Evolutionary conservation across 2,888 invertebrate species (phyloP).

Genomic region (Drosophila atripex): DNA sequence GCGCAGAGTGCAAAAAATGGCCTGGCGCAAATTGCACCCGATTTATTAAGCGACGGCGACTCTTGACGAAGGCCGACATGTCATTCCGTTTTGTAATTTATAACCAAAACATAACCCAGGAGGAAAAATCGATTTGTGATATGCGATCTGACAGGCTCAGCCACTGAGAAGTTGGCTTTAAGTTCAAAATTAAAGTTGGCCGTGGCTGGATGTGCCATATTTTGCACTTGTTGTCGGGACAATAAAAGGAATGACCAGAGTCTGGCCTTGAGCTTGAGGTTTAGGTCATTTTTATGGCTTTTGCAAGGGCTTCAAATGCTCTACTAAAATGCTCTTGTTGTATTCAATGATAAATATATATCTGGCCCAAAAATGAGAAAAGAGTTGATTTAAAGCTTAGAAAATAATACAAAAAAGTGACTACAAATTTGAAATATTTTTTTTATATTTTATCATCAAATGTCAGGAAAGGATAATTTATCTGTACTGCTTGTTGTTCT

Average conservation of each 20-base stretch:
- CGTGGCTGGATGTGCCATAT: constrained; percentile 40
- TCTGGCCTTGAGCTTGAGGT: neutral
- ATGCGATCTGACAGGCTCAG: constrained; percentile 24
- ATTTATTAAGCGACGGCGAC: constrained; percentile 45
- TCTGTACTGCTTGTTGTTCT: constrained; percentile 5
- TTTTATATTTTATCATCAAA: neutral
- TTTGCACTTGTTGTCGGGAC: constrained; percentile 42
- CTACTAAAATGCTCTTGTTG: neutral
- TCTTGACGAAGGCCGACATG: constrained; percentile 54
- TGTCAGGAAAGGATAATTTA: neutral
- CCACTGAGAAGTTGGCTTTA: constrained; percentile 23
- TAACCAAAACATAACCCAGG: constrained; percentile 36
- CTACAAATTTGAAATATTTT: neutral
- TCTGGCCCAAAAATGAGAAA: too few relatives aligned
- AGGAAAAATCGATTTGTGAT: constrained; percentile 51
- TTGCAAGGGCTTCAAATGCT: neutral
- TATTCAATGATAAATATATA: neutral
- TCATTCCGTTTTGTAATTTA: constrained; percentile 59
- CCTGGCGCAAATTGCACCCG: constrained; percentile 55
- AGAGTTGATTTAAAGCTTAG: neutral
- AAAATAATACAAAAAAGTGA: neutral
- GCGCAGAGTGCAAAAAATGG: constrained; percentile 30
- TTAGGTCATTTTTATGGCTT: neutral
- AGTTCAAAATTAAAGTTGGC: constrained; percentile 31
- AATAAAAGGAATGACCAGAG: constrained; percentile 8